Conservation (phyloP, 2,797 vertebrate species). For the Sebastes hopkinsi region DNA sequence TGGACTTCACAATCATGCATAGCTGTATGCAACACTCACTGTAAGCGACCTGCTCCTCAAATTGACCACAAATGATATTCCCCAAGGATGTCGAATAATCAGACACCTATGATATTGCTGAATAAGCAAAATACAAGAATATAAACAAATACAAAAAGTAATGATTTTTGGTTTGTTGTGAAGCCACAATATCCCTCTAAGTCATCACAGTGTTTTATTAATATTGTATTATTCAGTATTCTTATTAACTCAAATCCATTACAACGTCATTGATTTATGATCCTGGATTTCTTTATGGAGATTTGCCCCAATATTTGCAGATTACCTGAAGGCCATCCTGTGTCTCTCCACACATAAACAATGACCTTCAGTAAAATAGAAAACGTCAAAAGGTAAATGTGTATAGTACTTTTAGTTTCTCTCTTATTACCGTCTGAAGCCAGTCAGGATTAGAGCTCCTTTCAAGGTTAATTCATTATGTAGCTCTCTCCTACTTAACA, state of each 20-base stretch:
- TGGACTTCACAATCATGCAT: neutral
- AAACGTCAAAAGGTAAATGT: neutral
- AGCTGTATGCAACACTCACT: too few relatives aligned
- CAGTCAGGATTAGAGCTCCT: neutral
- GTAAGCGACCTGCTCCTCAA: neutral
- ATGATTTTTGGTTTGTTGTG: neutral
- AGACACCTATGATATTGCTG: neutral
- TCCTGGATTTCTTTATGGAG: neutral
- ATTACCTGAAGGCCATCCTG: neutral
- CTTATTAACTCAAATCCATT: neutral
- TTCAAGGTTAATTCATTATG: conserved; percentile 1
- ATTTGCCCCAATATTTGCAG: neutral
- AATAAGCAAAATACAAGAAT: neutral
- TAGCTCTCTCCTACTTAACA: neutral
- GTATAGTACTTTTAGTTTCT: neutral
- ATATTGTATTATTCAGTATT: neutral
- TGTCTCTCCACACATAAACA: neutral
- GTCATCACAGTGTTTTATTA: neutral
- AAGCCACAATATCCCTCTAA: neutral
- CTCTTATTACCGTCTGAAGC: neutral
- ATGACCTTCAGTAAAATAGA: conserved; percentile 17
- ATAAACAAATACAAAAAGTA: neutral
- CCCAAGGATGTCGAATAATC: neutral
- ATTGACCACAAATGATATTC: neutral
- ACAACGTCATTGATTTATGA: conserved; percentile 19